Evolutionary conservation across 2,797 vertebrate species (phyloP), one percentile per base, ranked within the genome.

Genomic region (Galago senegalensis): DNA sequence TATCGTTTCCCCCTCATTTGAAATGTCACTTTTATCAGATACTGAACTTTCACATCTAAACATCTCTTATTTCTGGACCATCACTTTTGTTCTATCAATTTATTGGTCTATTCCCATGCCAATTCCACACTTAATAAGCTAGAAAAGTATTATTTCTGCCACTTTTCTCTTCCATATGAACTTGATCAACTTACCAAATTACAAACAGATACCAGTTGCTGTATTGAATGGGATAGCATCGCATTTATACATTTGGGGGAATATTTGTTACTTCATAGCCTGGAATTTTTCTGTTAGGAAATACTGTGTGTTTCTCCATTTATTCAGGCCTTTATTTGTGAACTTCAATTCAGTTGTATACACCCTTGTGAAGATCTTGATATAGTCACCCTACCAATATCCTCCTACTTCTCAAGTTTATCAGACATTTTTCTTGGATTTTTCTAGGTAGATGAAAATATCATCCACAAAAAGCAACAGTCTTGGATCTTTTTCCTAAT

Each of bases 81-180:
- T 83, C 63, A 92, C 92, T 91, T 96, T 60, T 76, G 63, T 92
- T 87, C 21, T 3, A 76, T 43, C 43, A 86, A 72, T 86, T 92
- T 90, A 87, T 10, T 65, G 53, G 65, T 31, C 89, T 76, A 61
- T 3, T 87, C 27, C 21, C 70, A 65, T 49, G 58, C 49, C 69
- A 40, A 14, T 34, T 84, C 67, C 43, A 90, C 21, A 86, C 58
- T 34, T 34, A 92, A 65, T 93, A 86, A 82, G 27, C 88, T 89
- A 91, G 31, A 92, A 96, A 85, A 87, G 80, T 16, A 40, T 65
- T 89, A 49, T 53, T 87, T 11, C 7, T 79, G 40, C n/a, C 17
- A 3, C 89, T 86, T 93, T 89, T 69, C 20, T 83, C 67, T 92
- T 86, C 25, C 40, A 76, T 49, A 60, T 92, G 37, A 94, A 75